Evolutionary conservation across 2,113 vertebrate genomes (phyloP), one percentile per base, ranked within the genome.

Genomic region (Rhea americana): DNA sequence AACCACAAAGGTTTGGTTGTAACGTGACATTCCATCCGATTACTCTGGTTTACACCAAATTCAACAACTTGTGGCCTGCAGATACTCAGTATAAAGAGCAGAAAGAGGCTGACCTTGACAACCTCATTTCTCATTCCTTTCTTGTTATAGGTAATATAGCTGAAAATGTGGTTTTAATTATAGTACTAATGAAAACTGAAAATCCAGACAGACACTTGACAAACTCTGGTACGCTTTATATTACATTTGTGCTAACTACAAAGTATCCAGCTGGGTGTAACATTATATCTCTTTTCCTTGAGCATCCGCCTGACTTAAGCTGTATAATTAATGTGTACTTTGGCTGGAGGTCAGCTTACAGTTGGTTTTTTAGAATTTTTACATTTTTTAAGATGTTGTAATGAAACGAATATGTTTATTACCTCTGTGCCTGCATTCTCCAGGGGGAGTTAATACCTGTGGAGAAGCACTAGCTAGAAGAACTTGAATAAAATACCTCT

Each of bases 201-300:
- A 98, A 98, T 97, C 97, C 98, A 98, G 97, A 98, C 97, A 98
- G 98, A 98, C 98, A 98, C 98, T 98, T 98, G 98, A 98, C 97
- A 97, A 98, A 98, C 98, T 98, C 97, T 97, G 97, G 97, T 98
- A 97, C 93, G 97, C 97, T 97, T 98, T 98, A 98, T 98, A 97
- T 98, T 98, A 98, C 98, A 97, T 98, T 98, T 98, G 97, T 98
- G 97, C 97, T 97, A 98, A 98, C 97, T 98, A 98, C 98, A 98
- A 98, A 98, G 98, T 98, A 97, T 97, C 97, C 98, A 98, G 98
- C 98, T 98, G 98, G 96, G 97, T 98, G 98, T 97, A 98, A 98
- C 97, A 95, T 97, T 98, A 98, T 97, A 94, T 97, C 93, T 94
- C 95, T 96, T 97, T 97, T 97, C 94, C 96, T 96, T 95, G 96